Evolutionary conservation across 2,888 invertebrate species (phyloP).

Genomic region (Agrochola lychnidis): DNA sequence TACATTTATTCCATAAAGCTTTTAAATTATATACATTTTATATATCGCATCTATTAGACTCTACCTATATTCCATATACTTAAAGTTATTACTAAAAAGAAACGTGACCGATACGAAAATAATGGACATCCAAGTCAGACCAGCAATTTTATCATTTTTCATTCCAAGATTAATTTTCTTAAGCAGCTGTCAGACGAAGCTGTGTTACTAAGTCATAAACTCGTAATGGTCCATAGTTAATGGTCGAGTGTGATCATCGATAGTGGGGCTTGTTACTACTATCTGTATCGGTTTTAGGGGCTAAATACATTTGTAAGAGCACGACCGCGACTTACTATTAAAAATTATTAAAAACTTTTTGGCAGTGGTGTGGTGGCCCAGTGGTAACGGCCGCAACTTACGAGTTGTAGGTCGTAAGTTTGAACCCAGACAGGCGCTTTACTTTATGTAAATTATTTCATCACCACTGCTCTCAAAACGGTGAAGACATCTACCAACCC

Average conservation of each 20-base stretch:
- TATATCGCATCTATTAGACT: neutral
- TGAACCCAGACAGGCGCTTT: too few species aligned
- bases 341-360: too few species aligned
- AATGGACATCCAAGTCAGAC: conserved; percentile 33
- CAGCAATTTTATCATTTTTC: conserved; percentile 62
- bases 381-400: too few species aligned
- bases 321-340: neutral
- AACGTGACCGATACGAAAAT: conserved; percentile 41
- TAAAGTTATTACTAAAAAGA: conserved; percentile 29
- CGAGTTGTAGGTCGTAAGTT: too few species aligned
- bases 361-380: too few species aligned
- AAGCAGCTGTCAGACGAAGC: conserved; percentile 66
- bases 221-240: conserved; percentile 67
- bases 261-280: conserved; percentile 77
- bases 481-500: too few species aligned
- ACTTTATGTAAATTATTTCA: too few species aligned
- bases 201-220: conserved; percentile 70
- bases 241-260: conserved; percentile 72
- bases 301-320: neutral
- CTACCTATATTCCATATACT: conserved; percentile 8
- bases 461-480: too few species aligned
- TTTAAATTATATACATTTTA: neutral
- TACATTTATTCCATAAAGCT: neutral
- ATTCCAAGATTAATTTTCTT: conserved; percentile 65
- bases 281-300: conserved; percentile 22